Evolutionary conservation across 2,113 vertebrate genomes (phyloP).

Genomic region (Etheostoma cragini): DNA sequence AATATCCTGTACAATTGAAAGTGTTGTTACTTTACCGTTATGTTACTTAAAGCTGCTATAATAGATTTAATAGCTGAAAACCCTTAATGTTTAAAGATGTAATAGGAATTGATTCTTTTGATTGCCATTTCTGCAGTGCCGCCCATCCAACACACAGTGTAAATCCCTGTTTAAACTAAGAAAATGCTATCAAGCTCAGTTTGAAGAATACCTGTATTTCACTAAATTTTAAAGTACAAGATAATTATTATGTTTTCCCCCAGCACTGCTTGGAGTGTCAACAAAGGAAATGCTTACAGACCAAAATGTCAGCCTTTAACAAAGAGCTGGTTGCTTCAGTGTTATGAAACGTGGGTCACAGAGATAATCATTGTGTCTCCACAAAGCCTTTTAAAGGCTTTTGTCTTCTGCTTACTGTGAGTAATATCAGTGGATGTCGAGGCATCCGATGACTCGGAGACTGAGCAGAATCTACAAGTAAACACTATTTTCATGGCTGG

Average conservation of each 20-base stretch:
- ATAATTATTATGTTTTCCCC: neutral
- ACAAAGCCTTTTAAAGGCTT: neutral
- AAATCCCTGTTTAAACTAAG: neutral
- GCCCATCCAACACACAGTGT: neutral
- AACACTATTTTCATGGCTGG: conserved; percentile 50
- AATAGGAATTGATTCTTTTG: neutral
- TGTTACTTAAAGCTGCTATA: neutral
- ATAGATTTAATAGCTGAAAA: neutral
- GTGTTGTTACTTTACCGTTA: neutral
- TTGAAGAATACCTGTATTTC: neutral
- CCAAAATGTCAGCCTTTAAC: conserved; percentile 5
- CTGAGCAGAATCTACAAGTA: conserved; percentile 33
- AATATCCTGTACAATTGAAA: neutral
- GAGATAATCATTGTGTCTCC: conserved; percentile 20
- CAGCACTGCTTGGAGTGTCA: neutral
- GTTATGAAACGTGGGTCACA: neutral
- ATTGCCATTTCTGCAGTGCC: neutral
- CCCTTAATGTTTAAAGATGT: neutral
- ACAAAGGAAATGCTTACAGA: conserved; percentile 9
- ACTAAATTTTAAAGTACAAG: neutral
- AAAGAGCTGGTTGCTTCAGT: neutral
- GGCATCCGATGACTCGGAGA: neutral
- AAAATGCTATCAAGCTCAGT: too few species aligned
- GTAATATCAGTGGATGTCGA: conserved; percentile 12
- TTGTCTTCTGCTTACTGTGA: conserved; percentile 16